Base-by-base conservation (phyloP, 2,888 invertebrate genomes). In the Antheraea yamamai region DNA sequence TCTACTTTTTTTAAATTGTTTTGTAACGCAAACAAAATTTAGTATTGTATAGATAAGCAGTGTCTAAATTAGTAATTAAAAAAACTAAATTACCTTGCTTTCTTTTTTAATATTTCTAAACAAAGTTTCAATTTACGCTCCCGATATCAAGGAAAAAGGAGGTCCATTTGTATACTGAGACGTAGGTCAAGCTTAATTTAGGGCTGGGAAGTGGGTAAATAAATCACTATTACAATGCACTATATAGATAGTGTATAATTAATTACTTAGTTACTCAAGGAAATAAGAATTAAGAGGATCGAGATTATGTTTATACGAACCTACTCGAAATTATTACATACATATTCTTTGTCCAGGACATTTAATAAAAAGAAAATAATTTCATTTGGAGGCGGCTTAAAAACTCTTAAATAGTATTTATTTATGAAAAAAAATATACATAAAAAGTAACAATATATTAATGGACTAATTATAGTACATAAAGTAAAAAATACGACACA, bases 121-220 rank as follows among this genome's bases (percentile, higher is more conserved):
- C 55, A 58, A 39, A 7, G 23, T 58, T 70, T 71, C 14, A 14
- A 58, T 20, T 71, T 75, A 72, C 74, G 74, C 74, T n/a, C 4
- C 72, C 16, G 47, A 47, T 75, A 61, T 75, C 26, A 47, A 61
- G 71, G 47, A 74, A 72, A 74, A 76, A 76, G 75, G 75, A 30
- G 73, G 73, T 75, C 76, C 76, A 79, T 78, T 79, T 80, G 77
- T 78, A 78, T 20, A 72, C 74, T 26, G 73, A 75, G 78, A 77
- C 77, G 74, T 76, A 76, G 79, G 79, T 80, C 79, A 79, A 79
- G 74, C 76, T 64, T 75, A 74, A 74, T 74, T 74, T 81, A 80
- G 80, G 77, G 78, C 76, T 76, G 73, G 75, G 75, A 79, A 78
- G 76, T 76, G 78, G 76, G 77, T 75, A 79, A 78, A 72, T 74